Percentiles rank a stretch among this genome's conserved stretches.
These are phyloP conservation scores for Eulithis testata DNA, from an alignment of 2,888 invertebrate genomes.

Conservation along the genomic window DNA sequence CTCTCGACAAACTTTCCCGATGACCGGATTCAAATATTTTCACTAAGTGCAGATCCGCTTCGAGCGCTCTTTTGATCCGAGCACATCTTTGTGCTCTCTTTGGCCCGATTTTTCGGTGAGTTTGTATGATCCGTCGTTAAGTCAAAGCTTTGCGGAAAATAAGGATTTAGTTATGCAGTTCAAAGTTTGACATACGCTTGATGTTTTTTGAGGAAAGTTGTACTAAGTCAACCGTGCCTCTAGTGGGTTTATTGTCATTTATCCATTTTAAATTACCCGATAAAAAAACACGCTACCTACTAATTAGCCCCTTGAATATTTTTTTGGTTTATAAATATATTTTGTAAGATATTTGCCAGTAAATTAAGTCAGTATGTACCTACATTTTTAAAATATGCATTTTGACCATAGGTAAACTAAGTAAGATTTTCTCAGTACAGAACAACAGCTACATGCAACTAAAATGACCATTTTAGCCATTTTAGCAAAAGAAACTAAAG, in stretches of 20 bases:
- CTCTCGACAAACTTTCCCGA: constrained; percentile 56
- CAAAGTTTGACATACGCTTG: constrained; percentile 33
- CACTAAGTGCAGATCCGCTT: constrained; percentile 63
- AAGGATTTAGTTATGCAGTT: constrained; percentile 30
- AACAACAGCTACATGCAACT: too few relatives aligned
- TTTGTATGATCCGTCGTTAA: constrained; percentile 50
- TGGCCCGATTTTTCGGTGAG: constrained; percentile 54
- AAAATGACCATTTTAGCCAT: too few relatives aligned
- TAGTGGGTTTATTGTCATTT: constrained; percentile 12
- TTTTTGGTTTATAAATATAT: too few relatives aligned
- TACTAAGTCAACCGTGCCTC: constrained; percentile 15
- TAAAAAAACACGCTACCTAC: too few relatives aligned
- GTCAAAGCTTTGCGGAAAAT: constrained; percentile 39
- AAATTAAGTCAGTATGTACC: too few relatives aligned
- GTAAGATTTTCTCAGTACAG: too few relatives aligned
- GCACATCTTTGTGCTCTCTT: constrained; percentile 54
- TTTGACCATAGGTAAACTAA: too few relatives aligned
- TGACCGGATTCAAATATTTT: constrained; percentile 74
- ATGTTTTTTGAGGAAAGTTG: constrained; percentile 17
- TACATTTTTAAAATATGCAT: background rate
- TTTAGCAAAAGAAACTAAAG: too few relatives aligned
- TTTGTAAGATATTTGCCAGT: too few relatives aligned
- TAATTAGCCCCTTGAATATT: too few relatives aligned
- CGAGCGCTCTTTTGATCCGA: constrained; percentile 60
- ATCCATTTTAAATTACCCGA: background rate